A percentile compares a stretch with the other conserved stretches of the same genome.
These are phyloP conservation scores for Apodemus speciosus DNA, from an alignment of 2,113 vertebrate species.

Conservation along the genomic window DNA sequence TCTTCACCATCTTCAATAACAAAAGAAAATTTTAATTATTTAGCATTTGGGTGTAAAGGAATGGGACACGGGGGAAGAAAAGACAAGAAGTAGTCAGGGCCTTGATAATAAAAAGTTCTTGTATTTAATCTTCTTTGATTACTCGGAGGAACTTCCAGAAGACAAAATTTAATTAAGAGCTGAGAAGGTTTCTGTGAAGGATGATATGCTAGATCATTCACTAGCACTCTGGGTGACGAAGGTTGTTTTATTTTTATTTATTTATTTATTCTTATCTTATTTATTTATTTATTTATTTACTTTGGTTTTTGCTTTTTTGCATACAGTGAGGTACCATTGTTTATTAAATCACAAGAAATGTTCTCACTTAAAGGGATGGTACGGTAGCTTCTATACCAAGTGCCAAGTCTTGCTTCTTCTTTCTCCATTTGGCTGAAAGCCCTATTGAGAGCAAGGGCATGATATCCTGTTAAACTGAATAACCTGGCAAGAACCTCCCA, in stretches of 20 bases:
- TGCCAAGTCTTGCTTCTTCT: not conserved
- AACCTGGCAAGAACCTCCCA: not conserved
- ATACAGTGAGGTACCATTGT: not conserved
- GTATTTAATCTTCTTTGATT: slow-evolving; percentile 64
- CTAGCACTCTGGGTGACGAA: not conserved
- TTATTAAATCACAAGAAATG: not conserved
- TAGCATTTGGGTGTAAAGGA: slow-evolving; percentile 24
- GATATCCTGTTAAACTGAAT: not conserved
- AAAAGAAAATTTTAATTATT: slow-evolving; percentile 44
- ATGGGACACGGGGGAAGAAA: not conserved
- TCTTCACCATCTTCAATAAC: slow-evolving; percentile 1
- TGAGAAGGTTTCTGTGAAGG: slow-evolving; percentile 24
- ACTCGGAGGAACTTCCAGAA: slow-evolving; percentile 37
- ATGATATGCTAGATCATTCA: slow-evolving; percentile 16
- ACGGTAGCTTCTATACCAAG: not conserved
- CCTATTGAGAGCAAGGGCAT: not conserved
- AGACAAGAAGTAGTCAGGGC: not conserved
- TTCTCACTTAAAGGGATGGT: not conserved
- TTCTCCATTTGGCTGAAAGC: not conserved
- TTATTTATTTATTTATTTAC: not conserved
- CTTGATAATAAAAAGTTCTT: slow-evolving; percentile 52
- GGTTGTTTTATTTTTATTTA: not conserved
- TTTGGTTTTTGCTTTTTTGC: not conserved
- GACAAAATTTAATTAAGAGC: slow-evolving; percentile 67
- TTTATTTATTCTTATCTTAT: not conserved